phyloP scores from a whole-genome alignment of 2,113 vertebrate species.

The Oostethus manadensis region DNA sequence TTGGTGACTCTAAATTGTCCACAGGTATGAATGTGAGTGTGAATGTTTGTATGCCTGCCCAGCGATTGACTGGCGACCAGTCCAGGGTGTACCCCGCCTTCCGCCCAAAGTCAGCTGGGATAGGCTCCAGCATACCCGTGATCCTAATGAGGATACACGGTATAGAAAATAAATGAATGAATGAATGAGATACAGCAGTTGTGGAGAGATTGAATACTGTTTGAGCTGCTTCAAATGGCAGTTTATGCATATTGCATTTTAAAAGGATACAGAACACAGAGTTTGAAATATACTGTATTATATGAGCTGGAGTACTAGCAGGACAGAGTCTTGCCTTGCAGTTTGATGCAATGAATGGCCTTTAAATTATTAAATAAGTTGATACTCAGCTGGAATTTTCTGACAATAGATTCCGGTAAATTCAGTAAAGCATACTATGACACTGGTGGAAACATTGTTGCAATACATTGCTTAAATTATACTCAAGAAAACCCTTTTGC shows the following conservation, averaged over 20 bases:
- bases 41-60: too few relatives aligned
- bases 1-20: too few relatives aligned
- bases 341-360: constrained; percentile 15
- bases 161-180: too few relatives aligned
- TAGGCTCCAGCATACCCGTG: too few relatives aligned
- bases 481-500: too few relatives aligned
- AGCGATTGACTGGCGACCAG: too few relatives aligned
- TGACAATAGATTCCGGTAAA: background rate
- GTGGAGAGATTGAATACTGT: background rate
- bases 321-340: constrained; percentile 9
- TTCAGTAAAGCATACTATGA: background rate
- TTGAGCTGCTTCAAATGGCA: constrained; percentile 8
- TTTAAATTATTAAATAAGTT: constrained; percentile 24
- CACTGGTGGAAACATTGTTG: background rate
- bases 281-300: constrained; percentile 4
- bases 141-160: too few relatives aligned
- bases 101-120: too few relatives aligned
- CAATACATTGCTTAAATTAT: background rate
- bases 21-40: too few relatives aligned
- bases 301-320: background rate
- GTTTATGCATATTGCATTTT: constrained; percentile 8
- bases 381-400: constrained; percentile 11
- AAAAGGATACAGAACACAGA: background rate
- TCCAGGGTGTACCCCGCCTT: too few relatives aligned
- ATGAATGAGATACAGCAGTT: too few relatives aligned